Base-by-base conservation (phyloP, 2,888 invertebrate species). In the Aphidoletes aphidimyza region DNA sequence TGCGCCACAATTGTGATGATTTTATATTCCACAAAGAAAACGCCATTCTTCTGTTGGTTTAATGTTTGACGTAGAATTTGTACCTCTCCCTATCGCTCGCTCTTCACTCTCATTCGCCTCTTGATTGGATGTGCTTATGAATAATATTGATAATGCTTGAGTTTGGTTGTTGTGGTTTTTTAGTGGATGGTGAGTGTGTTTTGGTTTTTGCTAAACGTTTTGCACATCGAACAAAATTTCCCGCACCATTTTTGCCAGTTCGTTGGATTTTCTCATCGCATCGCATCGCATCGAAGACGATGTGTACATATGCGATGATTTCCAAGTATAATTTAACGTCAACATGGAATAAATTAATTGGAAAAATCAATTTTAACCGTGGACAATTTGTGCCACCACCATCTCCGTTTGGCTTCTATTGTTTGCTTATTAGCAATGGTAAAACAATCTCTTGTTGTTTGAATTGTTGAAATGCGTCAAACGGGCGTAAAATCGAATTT, bases 321-420 rank as follows among this genome's bases (percentile, higher is more conserved):
- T n/a, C 37, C 36, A 81, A 81, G 37, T 81, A 81, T 37, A 37
- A 81, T 81, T 81, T 8, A 37, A 22, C 37, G n/a, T 37, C 19
- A 81, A 81, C 81, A 81, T 81, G 36, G 69, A 37, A 81, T 81
- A 37, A 81, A 81, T 81, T 81, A 81, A 81, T 81, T 81, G 81
- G 37, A 81, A 69, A 26, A 69, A 69, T 69, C n/a, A 54, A 54
- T 54, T 54, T 54, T 54, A 22, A 22, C n/a, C 22, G 54, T 54
- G 22, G 54, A n/a, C 22, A 22, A 22, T 54, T 22, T 22, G 17
- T 22, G 1, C 22, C 22, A 54, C 2, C 22, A 1, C 54, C n/a
- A 47, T 54, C 0, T n/a, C 3, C 42, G 42, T 42, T 42, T 14
- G 42, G 8, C 42, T 9, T 14, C 26, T 30, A 30, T 30, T 26